phyloP scores from a whole-genome alignment of 1,140 invertebrate genomes.

The Hylaeus volcanicus region DNA sequence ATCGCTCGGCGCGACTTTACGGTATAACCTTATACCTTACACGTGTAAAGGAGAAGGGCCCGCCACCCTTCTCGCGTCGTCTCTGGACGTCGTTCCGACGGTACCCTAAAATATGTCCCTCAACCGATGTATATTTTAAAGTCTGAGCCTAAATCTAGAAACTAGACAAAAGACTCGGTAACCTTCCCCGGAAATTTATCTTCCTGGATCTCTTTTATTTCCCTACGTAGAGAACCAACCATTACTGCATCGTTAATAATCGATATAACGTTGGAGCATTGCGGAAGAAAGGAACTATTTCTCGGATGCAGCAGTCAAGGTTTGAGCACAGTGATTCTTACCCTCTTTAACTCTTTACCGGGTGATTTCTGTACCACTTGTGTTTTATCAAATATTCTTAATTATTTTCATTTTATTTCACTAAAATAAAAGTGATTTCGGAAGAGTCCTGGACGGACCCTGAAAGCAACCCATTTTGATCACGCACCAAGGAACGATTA shows the following conservation, averaged over 20 bases:
- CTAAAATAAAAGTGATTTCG: no score
- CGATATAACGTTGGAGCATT: background rate
- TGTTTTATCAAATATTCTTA: no score
- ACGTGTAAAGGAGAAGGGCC: conserved; percentile 45
- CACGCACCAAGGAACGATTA: background rate
- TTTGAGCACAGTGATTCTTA: no score
- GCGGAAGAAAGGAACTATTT: background rate
- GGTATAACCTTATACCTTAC: conserved; percentile 62
- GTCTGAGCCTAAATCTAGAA: conserved; percentile 34
- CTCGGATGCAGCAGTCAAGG: no score
- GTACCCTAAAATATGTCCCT: conserved; percentile 54
- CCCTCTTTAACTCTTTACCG: no score
- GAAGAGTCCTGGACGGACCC: no score
- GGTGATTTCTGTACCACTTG: no score
- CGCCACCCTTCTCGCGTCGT: conserved; percentile 39
- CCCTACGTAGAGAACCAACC: background rate
- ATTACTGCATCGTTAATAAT: background rate
- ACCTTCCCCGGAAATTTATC: conserved; percentile 25
- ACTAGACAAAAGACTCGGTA: conserved; percentile 29
- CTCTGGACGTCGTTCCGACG: conserved; percentile 23
- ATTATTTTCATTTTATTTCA: no score
- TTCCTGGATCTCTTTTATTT: background rate
- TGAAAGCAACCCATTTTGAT: no score
- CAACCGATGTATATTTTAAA: conserved; percentile 53
- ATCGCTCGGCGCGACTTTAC: conserved; percentile 63